These are phyloP conservation scores for Vidua chalybeata DNA, from an alignment of 2,113 vertebrate genomes.

Conservation along the genomic window DNA sequence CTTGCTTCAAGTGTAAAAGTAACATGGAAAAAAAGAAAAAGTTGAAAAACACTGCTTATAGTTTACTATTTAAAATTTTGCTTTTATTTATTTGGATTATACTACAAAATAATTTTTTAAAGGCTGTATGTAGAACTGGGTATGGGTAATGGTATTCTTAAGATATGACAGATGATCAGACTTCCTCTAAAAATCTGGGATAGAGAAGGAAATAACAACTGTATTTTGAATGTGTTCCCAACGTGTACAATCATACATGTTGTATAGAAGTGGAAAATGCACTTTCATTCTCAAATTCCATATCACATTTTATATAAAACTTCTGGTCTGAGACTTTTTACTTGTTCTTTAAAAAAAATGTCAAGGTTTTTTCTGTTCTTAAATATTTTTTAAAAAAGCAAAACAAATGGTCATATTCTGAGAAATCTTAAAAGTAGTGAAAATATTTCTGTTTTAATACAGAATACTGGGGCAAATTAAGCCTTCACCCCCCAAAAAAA, in stretches of 20 bases:
- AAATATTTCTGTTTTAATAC: neutral
- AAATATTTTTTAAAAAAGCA: neutral
- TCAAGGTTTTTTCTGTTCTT: neutral
- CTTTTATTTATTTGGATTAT: neutral
- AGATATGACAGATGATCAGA: neutral
- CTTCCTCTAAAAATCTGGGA: neutral
- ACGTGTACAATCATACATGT: neutral
- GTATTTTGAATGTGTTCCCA: neutral
- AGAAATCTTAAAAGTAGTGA: neutral
- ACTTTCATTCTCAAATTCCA: neutral
- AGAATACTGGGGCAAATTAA: neutral
- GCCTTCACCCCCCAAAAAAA: neutral
- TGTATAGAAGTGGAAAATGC: neutral
- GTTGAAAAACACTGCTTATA: neutral
- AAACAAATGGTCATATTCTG: neutral
- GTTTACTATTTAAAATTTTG: neutral
- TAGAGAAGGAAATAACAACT: neutral
- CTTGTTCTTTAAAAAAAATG: neutral
- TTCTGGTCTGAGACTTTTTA: neutral
- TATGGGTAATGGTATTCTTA: neutral
- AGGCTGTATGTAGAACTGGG: accelerated
- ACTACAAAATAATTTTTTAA: neutral
- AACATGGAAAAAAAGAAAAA: neutral
- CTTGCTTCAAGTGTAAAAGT: neutral
- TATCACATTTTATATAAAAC: neutral